Evolutionary conservation across 2,888 invertebrate genomes (phyloP).

Genomic region (Dysmachus trigonus): DNA sequence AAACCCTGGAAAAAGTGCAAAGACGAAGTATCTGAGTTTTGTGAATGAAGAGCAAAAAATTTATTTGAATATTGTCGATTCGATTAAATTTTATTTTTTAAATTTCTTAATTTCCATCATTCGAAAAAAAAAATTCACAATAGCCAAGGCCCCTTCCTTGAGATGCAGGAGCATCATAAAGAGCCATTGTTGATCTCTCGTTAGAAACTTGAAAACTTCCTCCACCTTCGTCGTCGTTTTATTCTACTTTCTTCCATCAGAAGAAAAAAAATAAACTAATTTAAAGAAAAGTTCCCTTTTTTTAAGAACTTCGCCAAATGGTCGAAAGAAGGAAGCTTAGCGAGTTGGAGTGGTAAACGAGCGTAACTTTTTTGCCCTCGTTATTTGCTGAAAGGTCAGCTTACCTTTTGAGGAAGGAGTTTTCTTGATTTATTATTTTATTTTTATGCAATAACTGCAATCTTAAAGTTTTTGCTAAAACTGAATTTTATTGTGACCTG

Average conservation of each 20-base stretch:
- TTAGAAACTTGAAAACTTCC: not conserved
- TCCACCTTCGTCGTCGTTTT: not conserved
- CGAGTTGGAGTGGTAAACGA: not conserved
- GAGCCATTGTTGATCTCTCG: not conserved
- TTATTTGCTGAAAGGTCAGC: not conserved
- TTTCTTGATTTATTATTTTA: not conserved
- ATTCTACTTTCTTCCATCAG: not conserved
- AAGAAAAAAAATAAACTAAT: not conserved
- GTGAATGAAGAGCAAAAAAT: not conserved
- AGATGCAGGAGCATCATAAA: not conserved
- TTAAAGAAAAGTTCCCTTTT: not conserved
- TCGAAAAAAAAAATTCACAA: not conserved
- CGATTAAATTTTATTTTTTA: not conserved
- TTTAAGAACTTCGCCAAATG: not conserved
- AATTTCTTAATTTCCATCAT: not conserved
- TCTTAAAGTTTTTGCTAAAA: not conserved
- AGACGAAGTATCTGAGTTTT: not conserved
- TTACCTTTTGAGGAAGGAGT: not conserved
- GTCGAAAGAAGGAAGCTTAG: not conserved
- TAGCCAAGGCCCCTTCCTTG: not conserved
- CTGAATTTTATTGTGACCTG: too few relatives aligned
- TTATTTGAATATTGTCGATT: not conserved
- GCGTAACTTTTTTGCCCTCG: not conserved
- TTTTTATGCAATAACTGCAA: not conserved
- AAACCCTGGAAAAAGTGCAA: not conserved